A percentile compares a stretch with the other conserved stretches of the same genome.
Evolutionary conservation across 1,140 invertebrate species (phyloP).

Genomic region (Pseudomyrmex sp.): DNA sequence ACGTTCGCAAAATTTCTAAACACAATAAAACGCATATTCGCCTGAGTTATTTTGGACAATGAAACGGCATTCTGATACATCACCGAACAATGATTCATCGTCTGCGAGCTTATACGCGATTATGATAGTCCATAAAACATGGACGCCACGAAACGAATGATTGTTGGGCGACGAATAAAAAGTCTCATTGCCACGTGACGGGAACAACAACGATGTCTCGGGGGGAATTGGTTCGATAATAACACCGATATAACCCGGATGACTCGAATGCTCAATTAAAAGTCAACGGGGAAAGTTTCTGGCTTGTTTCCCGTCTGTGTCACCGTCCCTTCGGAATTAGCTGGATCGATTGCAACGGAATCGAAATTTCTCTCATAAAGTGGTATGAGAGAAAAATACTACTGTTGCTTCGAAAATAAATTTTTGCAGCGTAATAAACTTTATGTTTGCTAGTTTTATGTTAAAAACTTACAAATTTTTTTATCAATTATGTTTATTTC

Average conservation of each 20-base stretch:
- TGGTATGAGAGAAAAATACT: not conserved
- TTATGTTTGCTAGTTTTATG: not conserved
- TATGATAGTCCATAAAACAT: slow-evolving; percentile 30
- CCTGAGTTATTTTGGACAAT: slow-evolving; percentile 22
- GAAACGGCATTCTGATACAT: not conserved
- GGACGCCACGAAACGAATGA: slow-evolving; percentile 25
- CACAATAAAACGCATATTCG: not conserved
- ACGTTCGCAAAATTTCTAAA: slow-evolving; percentile 4
- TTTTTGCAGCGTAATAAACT: not conserved
- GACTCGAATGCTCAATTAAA: slow-evolving; percentile 62
- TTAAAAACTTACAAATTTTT: too few species aligned
- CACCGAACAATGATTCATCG: slow-evolving; percentile 3
- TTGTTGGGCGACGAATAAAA: slow-evolving; percentile 59
- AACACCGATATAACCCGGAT: slow-evolving; percentile 3
- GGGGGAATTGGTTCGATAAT: slow-evolving; percentile 31
- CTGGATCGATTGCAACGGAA: not conserved
- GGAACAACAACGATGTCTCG: slow-evolving; percentile 48
- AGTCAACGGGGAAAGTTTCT: slow-evolving; percentile 35
- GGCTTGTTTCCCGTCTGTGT: slow-evolving; percentile 5
- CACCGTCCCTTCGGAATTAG: slow-evolving; percentile 3
- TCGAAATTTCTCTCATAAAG: not conserved
- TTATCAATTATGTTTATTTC: too few species aligned
- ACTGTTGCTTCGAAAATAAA: not conserved
- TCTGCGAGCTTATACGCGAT: slow-evolving; percentile 50
- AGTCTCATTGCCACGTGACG: slow-evolving; percentile 24